Percentiles rank a stretch among this genome's conserved stretches.
These are phyloP conservation scores for Tokudaia tokunoshimensis DNA, from an alignment of 2,797 vertebrate genomes.

Conservation along the genomic window DNA sequence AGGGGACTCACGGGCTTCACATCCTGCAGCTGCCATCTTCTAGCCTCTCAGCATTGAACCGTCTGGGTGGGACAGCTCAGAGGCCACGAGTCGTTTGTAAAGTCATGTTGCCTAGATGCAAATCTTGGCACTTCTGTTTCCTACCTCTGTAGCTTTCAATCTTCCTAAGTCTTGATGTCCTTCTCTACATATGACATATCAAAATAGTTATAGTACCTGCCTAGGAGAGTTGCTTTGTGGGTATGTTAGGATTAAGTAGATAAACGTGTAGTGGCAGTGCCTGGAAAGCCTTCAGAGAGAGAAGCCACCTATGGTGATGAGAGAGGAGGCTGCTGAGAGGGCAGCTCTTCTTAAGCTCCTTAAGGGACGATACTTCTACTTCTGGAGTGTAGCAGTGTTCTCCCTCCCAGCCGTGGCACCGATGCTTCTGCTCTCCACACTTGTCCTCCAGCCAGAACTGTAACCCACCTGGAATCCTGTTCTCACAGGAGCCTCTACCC, in stretches of 20 bases:
- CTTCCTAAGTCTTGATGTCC: background rate
- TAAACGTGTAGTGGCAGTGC: background rate
- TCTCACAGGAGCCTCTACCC: background rate
- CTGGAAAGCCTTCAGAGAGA: slow-evolving; percentile 11
- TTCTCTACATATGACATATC: background rate
- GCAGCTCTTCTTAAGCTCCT: background rate
- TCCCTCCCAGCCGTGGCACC: background rate
- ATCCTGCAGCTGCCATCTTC: background rate
- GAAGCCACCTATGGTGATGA: background rate
- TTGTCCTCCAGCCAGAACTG: background rate
- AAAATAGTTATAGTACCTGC: background rate
- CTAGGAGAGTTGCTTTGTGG: background rate
- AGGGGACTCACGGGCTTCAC: background rate
- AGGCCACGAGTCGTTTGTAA: background rate
- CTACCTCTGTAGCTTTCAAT: background rate
- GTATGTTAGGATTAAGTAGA: background rate
- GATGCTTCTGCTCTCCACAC: background rate
- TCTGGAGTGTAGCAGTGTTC: background rate
- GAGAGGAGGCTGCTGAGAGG: background rate
- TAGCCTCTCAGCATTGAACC: background rate
- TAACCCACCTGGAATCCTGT: background rate
- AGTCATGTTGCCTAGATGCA: background rate
- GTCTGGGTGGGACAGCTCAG: background rate
- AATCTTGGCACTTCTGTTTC: background rate
- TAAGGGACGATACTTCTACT: background rate